A percentile compares a stretch with the other conserved stretches of the same genome.
Conservation (phyloP, 2,113 vertebrate species). For the Aphelocoma coerulescens region DNA sequence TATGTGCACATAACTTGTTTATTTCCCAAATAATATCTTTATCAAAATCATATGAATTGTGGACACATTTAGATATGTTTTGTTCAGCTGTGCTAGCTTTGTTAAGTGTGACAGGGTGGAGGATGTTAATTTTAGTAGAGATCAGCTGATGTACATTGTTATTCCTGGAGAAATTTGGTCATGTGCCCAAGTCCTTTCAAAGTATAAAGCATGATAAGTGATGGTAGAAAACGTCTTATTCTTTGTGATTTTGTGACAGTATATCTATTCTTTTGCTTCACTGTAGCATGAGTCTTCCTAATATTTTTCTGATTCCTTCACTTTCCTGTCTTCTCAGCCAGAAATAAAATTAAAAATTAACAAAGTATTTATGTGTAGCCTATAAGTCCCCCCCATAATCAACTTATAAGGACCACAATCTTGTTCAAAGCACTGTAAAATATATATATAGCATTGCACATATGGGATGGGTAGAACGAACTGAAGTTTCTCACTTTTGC, state of each 20-base stretch:
- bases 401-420: neutral
- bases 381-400: neutral
- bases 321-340: neutral
- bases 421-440: neutral
- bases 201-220: neutral
- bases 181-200: neutral
- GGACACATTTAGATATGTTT: neutral
- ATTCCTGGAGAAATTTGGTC: slow-evolving; percentile 7
- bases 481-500: neutral
- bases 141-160: slow-evolving; percentile 7
- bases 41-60: neutral
- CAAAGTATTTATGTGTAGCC: neutral
- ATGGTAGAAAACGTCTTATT: neutral
- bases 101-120: neutral
- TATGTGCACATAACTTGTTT: neutral
- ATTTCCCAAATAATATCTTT: neutral
- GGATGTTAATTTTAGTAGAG: slow-evolving; percentile 6
- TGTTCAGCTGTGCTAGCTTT: neutral
- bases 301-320: neutral
- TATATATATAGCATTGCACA: neutral
- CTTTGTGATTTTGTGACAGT: neutral
- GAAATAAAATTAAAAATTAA: neutral
- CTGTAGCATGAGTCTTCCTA: neutral
- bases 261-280: neutral
- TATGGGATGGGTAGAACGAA: neutral